Evolutionary conservation across 2,888 invertebrate genomes (phyloP), one percentile per base, ranked within the genome.

Genomic region (Geophilus truncorum): DNA sequence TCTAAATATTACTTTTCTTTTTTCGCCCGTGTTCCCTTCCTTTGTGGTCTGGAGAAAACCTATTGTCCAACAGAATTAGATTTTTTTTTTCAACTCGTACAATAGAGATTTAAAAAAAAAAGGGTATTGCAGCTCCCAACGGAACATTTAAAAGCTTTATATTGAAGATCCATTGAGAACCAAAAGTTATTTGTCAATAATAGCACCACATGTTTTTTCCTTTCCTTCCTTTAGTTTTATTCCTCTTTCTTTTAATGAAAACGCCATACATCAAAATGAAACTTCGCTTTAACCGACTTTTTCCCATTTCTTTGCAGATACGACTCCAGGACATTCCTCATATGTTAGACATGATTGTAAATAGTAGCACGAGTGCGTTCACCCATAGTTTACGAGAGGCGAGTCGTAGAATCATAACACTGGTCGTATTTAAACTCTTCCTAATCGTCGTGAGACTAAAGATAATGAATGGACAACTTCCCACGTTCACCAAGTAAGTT

Each of bases 401-500:
- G 18, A 79, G 79, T 51, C 79, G 79, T 18, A 40, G 79, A 79
- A 89, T 96, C 80, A 90, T 91, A 57, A 93, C 94, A n/a, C 90
- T 97, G 30, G 92, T 92, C 82, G 90, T 92, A 83, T 92, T 94
- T 77, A 94, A 96, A 0, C 88, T 94, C 77, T 91, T 93, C 77
- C 90, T 97, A 70, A 89, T 98, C 79, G 90, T 95, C 51, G 92
- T 93, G 1, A 90, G 98, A 82, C 91, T 98, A 81, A 94, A 95
- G 86, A 93, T 98, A 81, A 98, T 97, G 97, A 97, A 97, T 21
- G 95, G 96, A 0, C 95, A 96, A 88, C 89, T 98, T 84, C 98
- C 97, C 10, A 94, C 97, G 82, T 98, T 98, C 87, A 98, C 97
- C 81, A 91, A 92, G 90, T 92, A 87, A 84, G 86, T 82, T 25